Evolutionary conservation across 2,888 invertebrate genomes (phyloP).

Genomic region (Trichopoda pennipes): DNA sequence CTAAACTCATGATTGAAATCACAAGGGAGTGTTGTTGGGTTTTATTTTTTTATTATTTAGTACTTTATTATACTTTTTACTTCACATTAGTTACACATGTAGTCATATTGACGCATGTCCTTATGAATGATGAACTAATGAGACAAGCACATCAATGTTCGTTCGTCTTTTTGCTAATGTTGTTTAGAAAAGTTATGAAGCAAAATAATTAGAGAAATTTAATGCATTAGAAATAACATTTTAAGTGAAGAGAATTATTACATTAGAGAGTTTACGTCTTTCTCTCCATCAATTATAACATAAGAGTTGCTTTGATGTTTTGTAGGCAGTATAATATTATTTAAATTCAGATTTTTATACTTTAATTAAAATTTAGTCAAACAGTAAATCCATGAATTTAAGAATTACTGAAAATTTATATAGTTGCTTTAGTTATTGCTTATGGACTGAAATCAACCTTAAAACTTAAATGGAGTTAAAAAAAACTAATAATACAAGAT

Average conservation of each 20-base stretch:
- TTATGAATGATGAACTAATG: conserved; percentile 80
- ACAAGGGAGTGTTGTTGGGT: conserved; percentile 60
- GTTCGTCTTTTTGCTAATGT: conserved; percentile 12
- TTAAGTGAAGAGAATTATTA: not conserved
- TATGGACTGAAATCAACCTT: too few relatives aligned
- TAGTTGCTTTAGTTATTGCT: too few relatives aligned
- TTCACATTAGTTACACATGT: conserved; percentile 58
- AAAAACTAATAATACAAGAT: too few relatives aligned
- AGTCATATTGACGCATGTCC: conserved; percentile 73
- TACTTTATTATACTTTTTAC: conserved; percentile 22
- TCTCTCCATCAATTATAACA: not conserved
- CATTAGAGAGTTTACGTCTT: not conserved
- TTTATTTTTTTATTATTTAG: conserved; percentile 46
- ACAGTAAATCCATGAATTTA: too few relatives aligned
- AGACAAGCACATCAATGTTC: conserved; percentile 72
- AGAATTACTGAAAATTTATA: too few relatives aligned
- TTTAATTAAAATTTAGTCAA: too few relatives aligned
- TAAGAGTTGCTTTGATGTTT: not conserved
- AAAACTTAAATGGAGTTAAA: too few relatives aligned
- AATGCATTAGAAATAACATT: not conserved
- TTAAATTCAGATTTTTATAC: too few relatives aligned
- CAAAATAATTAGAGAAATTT: conserved; percentile 46
- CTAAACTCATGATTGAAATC: conserved; percentile 66
- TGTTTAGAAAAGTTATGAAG: conserved; percentile 31
- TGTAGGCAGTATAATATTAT: too few relatives aligned